A percentile compares a stretch with the other conserved stretches of the same genome.
Evolutionary conservation across 2,113 vertebrate species (phyloP).

Genomic region (Promerops cafer): DNA sequence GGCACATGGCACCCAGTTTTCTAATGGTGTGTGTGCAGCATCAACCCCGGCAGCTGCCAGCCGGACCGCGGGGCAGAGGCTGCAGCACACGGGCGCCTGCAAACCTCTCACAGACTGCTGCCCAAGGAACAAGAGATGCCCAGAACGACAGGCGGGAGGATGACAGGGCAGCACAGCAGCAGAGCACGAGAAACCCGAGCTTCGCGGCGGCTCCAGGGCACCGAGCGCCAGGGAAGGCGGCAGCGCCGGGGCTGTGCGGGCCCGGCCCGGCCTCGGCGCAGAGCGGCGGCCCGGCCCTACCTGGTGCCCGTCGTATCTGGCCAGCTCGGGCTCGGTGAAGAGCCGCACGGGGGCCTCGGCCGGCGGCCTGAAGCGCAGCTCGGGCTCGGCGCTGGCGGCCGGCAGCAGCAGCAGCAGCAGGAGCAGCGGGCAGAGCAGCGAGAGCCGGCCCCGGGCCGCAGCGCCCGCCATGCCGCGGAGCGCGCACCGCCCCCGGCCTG

Average conservation of each 20-base stretch:
- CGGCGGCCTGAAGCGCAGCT: slow-evolving; percentile 33
- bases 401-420: background rate
- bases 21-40: rapidly evolving
- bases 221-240: background rate
- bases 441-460: background rate
- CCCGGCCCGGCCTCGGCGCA: background rate
- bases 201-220: rapidly evolving
- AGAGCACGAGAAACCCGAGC: rapidly evolving
- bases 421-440: background rate
- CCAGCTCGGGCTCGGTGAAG: slow-evolving; percentile 88
- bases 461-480: background rate
- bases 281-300: slow-evolving; percentile 40
- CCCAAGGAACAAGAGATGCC: rapidly evolving
- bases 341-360: slow-evolving; percentile 76
- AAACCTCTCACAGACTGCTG: rapidly evolving
- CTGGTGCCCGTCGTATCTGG: slow-evolving; percentile 81
- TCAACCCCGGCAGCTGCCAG: background rate
- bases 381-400: background rate
- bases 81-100: rapidly evolving
- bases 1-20: rapidly evolving
- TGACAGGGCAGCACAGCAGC: background rate
- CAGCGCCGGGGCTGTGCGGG: background rate
- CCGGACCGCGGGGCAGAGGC: background rate
- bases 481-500: background rate
- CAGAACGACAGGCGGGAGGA: rapidly evolving